phyloP scores from a whole-genome alignment of 1,140 invertebrate genomes.

The Drosophila saltans region DNA sequence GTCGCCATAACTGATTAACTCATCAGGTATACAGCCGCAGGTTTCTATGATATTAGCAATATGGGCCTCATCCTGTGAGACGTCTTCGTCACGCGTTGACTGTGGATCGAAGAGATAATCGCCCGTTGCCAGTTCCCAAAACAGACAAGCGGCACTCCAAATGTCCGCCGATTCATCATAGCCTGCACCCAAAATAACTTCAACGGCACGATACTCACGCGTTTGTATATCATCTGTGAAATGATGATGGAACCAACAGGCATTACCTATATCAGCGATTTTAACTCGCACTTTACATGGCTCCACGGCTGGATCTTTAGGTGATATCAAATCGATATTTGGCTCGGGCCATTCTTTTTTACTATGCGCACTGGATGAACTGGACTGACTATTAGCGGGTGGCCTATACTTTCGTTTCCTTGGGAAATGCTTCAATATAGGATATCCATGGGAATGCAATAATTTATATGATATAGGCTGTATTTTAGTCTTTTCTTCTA shows the following conservation, averaged over 20 bases:
- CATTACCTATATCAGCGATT: conserved; percentile 99
- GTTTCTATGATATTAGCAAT: conserved; percentile 99
- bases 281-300: conserved; percentile 93
- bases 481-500: not conserved
- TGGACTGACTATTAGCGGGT: not conserved
- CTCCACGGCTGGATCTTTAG: conserved; percentile 90
- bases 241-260: conserved; percentile 97
- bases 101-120: conserved; percentile 99
- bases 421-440: not conserved
- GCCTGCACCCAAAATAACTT: conserved; percentile 96
- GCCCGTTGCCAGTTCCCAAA: conserved; percentile 99
- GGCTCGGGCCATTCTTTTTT: conserved; percentile 15
- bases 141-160: conserved; percentile 99
- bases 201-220: conserved; percentile 97
- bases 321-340: conserved; percentile 59
- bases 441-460: not conserved
- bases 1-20: conserved; percentile 93
- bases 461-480: not conserved
- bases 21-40: conserved; percentile 95
- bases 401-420: not conserved
- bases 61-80: conserved; percentile 96
- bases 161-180: conserved; percentile 98
- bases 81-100: conserved; percentile 89
- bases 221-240: conserved; percentile 99
- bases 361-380: not conserved